Evolutionary conservation across 2,888 invertebrate species (phyloP), one percentile per base, ranked within the genome.

Genomic region (Cheilosia vulpina): DNA sequence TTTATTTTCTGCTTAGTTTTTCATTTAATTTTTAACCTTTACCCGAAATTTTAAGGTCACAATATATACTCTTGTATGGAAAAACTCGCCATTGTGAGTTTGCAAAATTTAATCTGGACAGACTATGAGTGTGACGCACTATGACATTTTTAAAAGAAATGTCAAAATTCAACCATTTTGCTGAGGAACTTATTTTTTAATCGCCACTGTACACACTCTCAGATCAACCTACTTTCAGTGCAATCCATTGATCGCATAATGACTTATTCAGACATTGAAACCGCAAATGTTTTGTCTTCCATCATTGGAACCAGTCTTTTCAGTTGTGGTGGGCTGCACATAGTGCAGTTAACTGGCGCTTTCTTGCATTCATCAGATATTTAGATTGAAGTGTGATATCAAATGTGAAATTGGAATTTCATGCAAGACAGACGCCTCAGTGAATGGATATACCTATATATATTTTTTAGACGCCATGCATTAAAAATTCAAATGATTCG

Each of bases 361-460:
- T 69, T 84, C 78, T 75, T 71, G 50, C 3, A 75, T 75, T 75
- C 60, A 50, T 60, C 62, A 55, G 41, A 41, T 66, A 43, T 60
- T 76, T 7, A 72, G 66, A 79, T 84, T 71, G 79, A 72, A 79
- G 79, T 84, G 79, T 79, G 84, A 84, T 84, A 84, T 84, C 71
- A 66, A 76, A 79, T 84, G 84, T 84, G 84, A 80, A 84, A 84
- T 84, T 84, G 65, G 79, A 79, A 84, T 84, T 84, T 75, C 58
- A 84, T 79, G 73, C 62, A 69, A 78, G 52, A 58, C 24, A 43
- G 38, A 24, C 79, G 65, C 75, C 53, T 84, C 69, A 79, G 47
- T 55, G 63, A 55, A 11, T 66, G 15, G 3, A 50, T 76, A 50
- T 47, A 2, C 1, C 1, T 21, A 27, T 11, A 11, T 34, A 68